These are phyloP conservation scores for Pygocentrus nattereri DNA, from an alignment of 2,797 vertebrate species.

Conservation along the genomic window DNA sequence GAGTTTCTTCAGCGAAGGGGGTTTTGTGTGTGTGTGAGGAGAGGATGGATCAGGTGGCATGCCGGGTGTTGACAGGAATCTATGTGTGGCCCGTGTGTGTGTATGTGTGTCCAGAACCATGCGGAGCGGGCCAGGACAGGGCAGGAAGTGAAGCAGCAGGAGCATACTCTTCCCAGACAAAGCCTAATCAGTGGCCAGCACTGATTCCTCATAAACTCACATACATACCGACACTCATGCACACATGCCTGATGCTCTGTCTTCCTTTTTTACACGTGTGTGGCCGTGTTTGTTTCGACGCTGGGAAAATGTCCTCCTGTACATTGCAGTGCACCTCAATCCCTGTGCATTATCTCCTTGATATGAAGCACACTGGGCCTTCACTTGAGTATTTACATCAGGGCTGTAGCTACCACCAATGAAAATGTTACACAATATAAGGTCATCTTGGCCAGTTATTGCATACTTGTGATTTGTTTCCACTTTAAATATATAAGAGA, in stretches of 20 bases:
- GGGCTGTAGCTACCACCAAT: no score
- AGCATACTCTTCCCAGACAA: constrained; percentile 21
- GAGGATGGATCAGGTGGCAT: constrained; percentile 24
- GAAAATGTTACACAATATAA: no score
- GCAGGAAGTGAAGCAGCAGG: constrained; percentile 41
- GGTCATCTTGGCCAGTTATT: no score
- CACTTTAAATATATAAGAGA: no score
- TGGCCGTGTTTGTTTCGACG: constrained; percentile 20
- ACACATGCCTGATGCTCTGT: not conserved
- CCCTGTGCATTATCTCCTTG: not conserved
- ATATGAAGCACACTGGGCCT: constrained; percentile 7
- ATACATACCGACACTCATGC: not conserved
- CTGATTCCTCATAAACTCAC: constrained; percentile 30
- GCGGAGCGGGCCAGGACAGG: not conserved
- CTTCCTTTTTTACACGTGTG: not conserved
- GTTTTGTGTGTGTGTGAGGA: constrained; percentile 25
- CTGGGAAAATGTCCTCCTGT: constrained; percentile 1
- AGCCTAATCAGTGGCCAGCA: constrained; percentile 26
- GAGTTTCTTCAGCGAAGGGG: constrained; percentile 42
- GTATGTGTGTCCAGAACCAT: not conserved
- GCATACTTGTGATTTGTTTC: no score
- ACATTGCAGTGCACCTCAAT: not conserved
- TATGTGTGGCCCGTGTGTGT: constrained; percentile 19
- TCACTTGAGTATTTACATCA: not conserved
- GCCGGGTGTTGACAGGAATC: constrained; percentile 26